These are phyloP conservation scores for Melanogrammus aeglefinus DNA, from an alignment of 2,797 vertebrate genomes.

Conservation along the genomic window DNA sequence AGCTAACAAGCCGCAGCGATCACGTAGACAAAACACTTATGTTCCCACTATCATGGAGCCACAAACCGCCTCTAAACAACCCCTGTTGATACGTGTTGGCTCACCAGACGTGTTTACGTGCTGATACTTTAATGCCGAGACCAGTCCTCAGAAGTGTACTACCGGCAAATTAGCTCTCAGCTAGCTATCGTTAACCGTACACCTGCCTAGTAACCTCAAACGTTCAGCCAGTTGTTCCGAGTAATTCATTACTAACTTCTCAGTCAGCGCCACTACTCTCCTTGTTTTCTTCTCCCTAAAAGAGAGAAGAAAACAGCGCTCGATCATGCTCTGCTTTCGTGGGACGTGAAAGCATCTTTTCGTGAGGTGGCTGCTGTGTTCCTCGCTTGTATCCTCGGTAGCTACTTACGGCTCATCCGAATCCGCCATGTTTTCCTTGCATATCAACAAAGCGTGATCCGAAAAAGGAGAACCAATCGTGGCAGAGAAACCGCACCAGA, in stretches of 20 bases:
- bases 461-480: too few species aligned
- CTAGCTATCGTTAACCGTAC: slow-evolving; percentile 38
- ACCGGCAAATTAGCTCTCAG: slow-evolving; percentile 18
- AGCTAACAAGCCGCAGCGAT: slow-evolving; percentile 34
- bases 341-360: slow-evolving; percentile 56
- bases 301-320: slow-evolving; percentile 93
- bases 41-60: too few species aligned
- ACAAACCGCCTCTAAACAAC: neutral
- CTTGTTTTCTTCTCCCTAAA: slow-evolving; percentile 97
- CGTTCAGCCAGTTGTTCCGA: slow-evolving; percentile 31
- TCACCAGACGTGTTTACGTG: too few species aligned
- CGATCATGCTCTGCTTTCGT: slow-evolving; percentile 76
- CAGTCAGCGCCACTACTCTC: slow-evolving; percentile 93
- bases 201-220: slow-evolving; percentile 59
- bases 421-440: slow-evolving; percentile 86
- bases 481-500: slow-evolving; percentile 22
- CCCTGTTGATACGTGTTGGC: neutral
- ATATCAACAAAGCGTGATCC: neutral
- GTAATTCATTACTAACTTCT: slow-evolving; percentile 87
- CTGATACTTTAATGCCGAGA: neutral
- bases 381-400: slow-evolving; percentile 50
- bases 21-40: neutral
- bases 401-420: slow-evolving; percentile 88
- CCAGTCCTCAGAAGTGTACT: neutral
- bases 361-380: slow-evolving; percentile 47